Base-by-base conservation (phyloP, 1,140 invertebrate species). In the Galendromus occidentalis region DNA sequence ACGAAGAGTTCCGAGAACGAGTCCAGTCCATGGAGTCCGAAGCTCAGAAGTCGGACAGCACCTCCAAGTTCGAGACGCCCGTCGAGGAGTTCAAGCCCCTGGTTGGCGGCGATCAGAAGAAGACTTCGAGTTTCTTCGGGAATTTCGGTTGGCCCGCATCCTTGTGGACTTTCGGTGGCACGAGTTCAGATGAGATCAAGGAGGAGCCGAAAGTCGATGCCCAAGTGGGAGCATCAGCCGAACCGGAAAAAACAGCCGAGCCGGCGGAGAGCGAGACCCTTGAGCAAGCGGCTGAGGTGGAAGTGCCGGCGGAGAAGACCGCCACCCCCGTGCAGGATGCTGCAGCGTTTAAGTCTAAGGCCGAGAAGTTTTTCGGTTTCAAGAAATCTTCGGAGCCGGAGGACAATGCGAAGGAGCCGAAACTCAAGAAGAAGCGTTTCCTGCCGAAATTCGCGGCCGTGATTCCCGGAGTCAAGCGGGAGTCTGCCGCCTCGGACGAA, bases 21-120 rank as follows among this genome's bases (percentile, higher is more conserved):
- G 51, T 59, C 9, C 51, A 59, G 51, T 59, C 51, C 25, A 59
- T 25, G 25, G 51, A 59, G 51, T 59, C 51, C 25, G 51, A 59
- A 22, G 33, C 51, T 18, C 51, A 59, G 51, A 59, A 33, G 51
- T 59, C 51, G 17, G 51, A 59, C 22, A 59, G 25, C 33, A 59
- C 51, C 2, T 59, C 51, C 2, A 59, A 59, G 51, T 59, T 59
- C 22, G 51, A 59, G 33, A 59, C 51, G 33, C 51, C 51, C 51
- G 1, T 59, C 14, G 51, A 59, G 33, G 51, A 59, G 22, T 59
- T 59, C 22, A 59, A 59, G 51, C 51, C 51, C 12, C 33, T 59
- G 51, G 51, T 59, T 14, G 4, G 45, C 45, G 14, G 51, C 51
- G 51, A 59, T 14, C 51, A 59, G 51, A 59, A 25, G 33, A 59